Percentiles rank a stretch among this genome's conserved stretches.
phyloP scores from a whole-genome alignment of 2,888 invertebrate genomes.

The Eustalomyia histrio region DNA sequence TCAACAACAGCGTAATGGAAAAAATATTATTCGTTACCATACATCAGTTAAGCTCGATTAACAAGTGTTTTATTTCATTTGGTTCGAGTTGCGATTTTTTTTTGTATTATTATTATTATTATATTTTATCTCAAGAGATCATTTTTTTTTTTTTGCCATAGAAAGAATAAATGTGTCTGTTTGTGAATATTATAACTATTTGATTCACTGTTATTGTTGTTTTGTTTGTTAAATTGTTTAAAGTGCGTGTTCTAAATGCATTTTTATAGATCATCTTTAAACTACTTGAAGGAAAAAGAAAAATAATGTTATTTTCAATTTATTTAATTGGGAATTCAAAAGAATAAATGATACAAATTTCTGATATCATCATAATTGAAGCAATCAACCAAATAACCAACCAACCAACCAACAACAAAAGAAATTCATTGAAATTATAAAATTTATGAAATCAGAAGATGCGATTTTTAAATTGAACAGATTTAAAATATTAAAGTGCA shows the following conservation, averaged over 20 bases:
- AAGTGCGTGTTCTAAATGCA: slow-evolving; percentile 63
- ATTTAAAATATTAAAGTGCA: background rate
- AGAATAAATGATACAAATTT: slow-evolving; percentile 36
- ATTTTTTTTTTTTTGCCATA: slow-evolving; percentile 34
- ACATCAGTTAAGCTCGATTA: slow-evolving; percentile 64
- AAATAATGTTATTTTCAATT: slow-evolving; percentile 58
- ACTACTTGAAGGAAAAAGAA: slow-evolving; percentile 18
- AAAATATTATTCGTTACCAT: slow-evolving; percentile 28
- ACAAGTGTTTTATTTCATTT: slow-evolving; percentile 64
- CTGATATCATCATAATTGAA: slow-evolving; percentile 23
- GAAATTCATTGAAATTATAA: slow-evolving; percentile 2
- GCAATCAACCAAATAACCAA: background rate
- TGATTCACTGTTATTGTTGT: slow-evolving; percentile 56
- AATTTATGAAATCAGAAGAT: background rate
- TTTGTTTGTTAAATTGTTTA: slow-evolving; percentile 34
- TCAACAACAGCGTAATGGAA: slow-evolving; percentile 25
- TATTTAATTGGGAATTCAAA: slow-evolving; percentile 63
- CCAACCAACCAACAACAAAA: background rate
- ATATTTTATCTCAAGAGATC: slow-evolving; percentile 45
- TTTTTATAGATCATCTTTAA: slow-evolving; percentile 57
- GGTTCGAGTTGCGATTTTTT: slow-evolving; percentile 47
- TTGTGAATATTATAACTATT: slow-evolving; percentile 43
- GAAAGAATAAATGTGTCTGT: slow-evolving; percentile 37
- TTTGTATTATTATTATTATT: slow-evolving; percentile 36
- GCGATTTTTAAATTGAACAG: background rate